Evolutionary conservation across 2,888 invertebrate species (phyloP).

Genomic region (Apamea crenata): DNA sequence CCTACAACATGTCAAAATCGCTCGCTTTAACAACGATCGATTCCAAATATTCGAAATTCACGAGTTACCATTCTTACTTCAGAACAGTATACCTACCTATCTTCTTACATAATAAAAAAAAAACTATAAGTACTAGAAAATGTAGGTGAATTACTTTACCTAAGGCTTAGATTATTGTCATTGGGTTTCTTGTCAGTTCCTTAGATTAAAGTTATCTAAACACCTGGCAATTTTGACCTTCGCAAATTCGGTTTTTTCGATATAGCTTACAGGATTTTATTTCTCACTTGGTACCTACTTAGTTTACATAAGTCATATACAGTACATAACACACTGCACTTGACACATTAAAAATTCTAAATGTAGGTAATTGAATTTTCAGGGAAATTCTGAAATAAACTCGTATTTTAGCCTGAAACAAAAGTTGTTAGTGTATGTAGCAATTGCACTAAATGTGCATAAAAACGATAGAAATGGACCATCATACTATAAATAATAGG

Average conservation of each 20-base stretch:
- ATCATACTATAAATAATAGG: conserved; percentile 4
- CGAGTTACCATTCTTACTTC: background rate
- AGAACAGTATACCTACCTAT: background rate
- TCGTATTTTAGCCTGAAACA: no score
- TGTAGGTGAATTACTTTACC: background rate
- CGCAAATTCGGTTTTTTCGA: background rate
- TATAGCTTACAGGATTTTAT: background rate
- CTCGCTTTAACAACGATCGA: conserved; percentile 59
- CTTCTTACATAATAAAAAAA: background rate
- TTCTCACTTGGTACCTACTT: background rate
- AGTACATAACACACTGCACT: no score
- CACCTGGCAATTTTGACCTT: conserved; percentile 15
- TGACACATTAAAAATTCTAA: no score
- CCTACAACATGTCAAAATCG: conserved; percentile 77
- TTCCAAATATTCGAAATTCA: conserved; percentile 52
- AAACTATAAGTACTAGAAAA: background rate
- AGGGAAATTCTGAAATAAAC: no score
- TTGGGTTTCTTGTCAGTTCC: conserved; percentile 7
- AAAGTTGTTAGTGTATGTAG: background rate
- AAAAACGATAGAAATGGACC: background rate
- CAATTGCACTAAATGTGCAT: background rate
- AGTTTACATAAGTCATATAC: background rate
- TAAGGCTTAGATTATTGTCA: background rate
- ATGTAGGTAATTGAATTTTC: no score
- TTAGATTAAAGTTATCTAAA: conserved; percentile 19